Evolutionary conservation across 1,140 invertebrate species (phyloP).

Genomic region (Drosophila ficusphila): DNA sequence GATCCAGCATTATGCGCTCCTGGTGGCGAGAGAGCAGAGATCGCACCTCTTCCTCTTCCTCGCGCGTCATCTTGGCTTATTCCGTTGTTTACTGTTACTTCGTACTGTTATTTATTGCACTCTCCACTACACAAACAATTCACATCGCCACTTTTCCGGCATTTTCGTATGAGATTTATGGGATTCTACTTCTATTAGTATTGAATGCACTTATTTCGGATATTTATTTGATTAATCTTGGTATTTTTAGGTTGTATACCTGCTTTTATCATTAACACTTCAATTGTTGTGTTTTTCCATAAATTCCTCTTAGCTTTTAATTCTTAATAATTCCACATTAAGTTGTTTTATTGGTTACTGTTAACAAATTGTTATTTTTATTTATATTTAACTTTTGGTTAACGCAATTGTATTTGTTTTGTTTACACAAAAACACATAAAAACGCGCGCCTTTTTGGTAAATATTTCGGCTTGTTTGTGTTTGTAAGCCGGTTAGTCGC

Average conservation of each 20-base stretch:
- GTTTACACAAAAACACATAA: conserved; percentile 29
- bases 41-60: conserved; percentile 83
- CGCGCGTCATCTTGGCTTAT: conserved; percentile 71
- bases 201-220: conserved; percentile 27
- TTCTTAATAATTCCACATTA: background rate
- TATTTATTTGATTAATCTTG: background rate
- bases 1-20: conserved; percentile 79
- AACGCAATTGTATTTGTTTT: conserved; percentile 5
- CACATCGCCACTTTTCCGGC: conserved; percentile 3
- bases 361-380: background rate
- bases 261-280: background rate
- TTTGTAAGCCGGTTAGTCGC: conserved; percentile 5
- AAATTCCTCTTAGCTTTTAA: background rate
- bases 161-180: conserved; percentile 13
- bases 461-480: conserved; percentile 23
- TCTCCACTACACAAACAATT: conserved; percentile 17
- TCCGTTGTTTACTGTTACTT: conserved; percentile 28
- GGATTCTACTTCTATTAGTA: conserved; percentile 11
- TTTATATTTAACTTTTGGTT: conserved; percentile 2
- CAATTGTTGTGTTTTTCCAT: background rate
- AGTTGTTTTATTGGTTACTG: background rate
- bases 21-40: conserved; percentile 76
- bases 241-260: background rate
- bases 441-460: conserved; percentile 63
- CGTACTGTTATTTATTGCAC: conserved; percentile 28